Evolutionary conservation across 2,888 invertebrate genomes (phyloP), one percentile per base, ranked within the genome.

Genomic region (Mesochorus sp.): DNA sequence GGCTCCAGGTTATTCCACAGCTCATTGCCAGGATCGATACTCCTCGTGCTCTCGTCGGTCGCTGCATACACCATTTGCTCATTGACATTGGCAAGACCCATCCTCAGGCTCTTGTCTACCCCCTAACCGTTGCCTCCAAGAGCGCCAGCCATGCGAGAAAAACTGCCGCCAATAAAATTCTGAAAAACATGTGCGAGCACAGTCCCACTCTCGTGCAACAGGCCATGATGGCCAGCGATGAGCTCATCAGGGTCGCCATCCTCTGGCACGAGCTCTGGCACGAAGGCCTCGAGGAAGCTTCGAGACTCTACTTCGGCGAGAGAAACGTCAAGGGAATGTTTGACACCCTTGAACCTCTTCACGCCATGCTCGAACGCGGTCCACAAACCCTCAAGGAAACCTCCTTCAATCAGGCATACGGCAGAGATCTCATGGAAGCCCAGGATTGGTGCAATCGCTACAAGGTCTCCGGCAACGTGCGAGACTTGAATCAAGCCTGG

Each of bases 251-350:
- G 67, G 98, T 99, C 0, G 99, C 99, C 1, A 99, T 99, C 82
- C 92, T 99, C 14, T 99, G 99, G 99, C 99, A 99, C 88, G 99
- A 99, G 90, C 95, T 98, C 87, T 99, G 99, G 99, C 98, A 99
- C 88, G 99, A 99, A 90, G 99, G 98, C 0, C 91, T 99, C 17
- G 97, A 97, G 86, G 99, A 99, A 89, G 99, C 99, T 0, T 97
- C 97, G 3, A 91, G 95, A 80, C 92, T 99, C 6, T 99, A 98
- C 91, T 99, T 99, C 91, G 98, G 98, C 1, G 99, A 99, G 90
- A 94, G 96, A 76, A 98, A 99, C 89, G 96, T 98, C 0, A 95
- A 96, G 78, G 99, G 97, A 4, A 99, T 99, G 99, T 96, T 99
- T 88, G 96, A 96, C 81, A 97, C 97, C 0, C 91, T 99, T 75